Conservation (phyloP, 2,888 invertebrate species). For the Morinoia aosen region DNA sequence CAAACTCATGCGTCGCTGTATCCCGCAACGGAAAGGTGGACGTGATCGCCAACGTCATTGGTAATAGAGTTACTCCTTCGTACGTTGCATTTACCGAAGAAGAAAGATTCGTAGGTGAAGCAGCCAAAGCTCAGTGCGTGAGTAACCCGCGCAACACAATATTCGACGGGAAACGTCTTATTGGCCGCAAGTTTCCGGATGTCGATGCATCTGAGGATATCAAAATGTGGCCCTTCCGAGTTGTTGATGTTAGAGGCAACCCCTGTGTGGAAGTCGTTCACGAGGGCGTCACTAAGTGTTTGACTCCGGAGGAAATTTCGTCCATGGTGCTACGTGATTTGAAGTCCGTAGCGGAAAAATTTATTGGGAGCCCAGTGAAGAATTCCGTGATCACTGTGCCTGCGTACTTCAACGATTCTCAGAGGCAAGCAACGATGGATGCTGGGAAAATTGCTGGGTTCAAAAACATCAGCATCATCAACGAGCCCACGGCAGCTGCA, state of each 20-base stretch:
- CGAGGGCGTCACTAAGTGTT: not conserved
- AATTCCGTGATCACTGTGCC: conserved; percentile 94
- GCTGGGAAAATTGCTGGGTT: conserved; percentile 81
- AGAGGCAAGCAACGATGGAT: conserved; percentile 93
- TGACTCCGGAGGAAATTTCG: conserved; percentile 14
- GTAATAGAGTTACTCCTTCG: conserved; percentile 33
- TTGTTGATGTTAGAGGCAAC: not conserved
- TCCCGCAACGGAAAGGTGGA: not conserved
- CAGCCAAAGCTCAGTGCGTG: not conserved
- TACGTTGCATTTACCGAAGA: conserved; percentile 41
- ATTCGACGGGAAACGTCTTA: conserved; percentile 37
- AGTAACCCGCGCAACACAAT: conserved; percentile 29
- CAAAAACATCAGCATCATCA: conserved; percentile 89
- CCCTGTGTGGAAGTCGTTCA: not conserved
- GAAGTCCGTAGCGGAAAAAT: conserved; percentile 86
- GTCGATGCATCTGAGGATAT: not conserved
- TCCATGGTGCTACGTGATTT: conserved; percentile 71
- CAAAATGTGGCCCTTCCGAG: conserved; percentile 30
- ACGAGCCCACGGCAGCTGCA: conserved; percentile 87
- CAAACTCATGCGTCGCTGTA: conserved; percentile 38
- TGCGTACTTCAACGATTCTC: conserved; percentile 92
- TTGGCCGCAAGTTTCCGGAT: conserved; percentile 41
- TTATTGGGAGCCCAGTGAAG: conserved; percentile 85
- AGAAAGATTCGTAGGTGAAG: conserved; percentile 18
- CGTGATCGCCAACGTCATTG: not conserved